Evolutionary conservation across 2,888 invertebrate genomes (phyloP).

Genomic region (Ellobium chinense): DNA sequence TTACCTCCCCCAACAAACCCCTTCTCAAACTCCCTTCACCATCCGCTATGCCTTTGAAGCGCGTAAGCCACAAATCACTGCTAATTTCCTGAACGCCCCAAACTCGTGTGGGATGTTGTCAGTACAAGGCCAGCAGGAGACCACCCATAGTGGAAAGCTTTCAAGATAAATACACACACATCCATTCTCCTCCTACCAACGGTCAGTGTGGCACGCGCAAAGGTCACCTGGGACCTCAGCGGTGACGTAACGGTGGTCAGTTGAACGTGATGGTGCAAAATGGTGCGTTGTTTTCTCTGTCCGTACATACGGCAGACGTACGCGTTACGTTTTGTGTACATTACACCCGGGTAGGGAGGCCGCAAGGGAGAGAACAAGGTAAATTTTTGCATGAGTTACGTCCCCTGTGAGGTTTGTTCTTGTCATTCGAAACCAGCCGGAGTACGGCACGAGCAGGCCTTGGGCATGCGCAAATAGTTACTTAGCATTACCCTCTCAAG

Average conservation of each 20-base stretch:
- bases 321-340: conserved; percentile 6
- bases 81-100: neutral
- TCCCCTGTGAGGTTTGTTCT: neutral
- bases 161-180: conserved; percentile 2
- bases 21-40: neutral
- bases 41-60: neutral
- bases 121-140: neutral
- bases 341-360: too few relatives aligned
- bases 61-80: neutral
- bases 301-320: neutral
- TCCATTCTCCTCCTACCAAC: neutral
- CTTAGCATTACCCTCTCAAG: neutral
- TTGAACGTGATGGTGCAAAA: conserved; percentile 19
- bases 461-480: conserved; percentile 5
- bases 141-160: neutral
- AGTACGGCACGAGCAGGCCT: neutral
- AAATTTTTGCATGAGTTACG: neutral
- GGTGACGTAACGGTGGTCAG: neutral
- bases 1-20: too few relatives aligned
- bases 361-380: too few relatives aligned
- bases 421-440: neutral
- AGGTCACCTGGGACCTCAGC: conserved; percentile 11
- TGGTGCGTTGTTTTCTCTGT: neutral
- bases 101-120: neutral
- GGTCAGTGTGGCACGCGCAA: conserved; percentile 29